Conservation (phyloP, 2,888 invertebrate species). For the Drosophila subsilvestris region DNA sequence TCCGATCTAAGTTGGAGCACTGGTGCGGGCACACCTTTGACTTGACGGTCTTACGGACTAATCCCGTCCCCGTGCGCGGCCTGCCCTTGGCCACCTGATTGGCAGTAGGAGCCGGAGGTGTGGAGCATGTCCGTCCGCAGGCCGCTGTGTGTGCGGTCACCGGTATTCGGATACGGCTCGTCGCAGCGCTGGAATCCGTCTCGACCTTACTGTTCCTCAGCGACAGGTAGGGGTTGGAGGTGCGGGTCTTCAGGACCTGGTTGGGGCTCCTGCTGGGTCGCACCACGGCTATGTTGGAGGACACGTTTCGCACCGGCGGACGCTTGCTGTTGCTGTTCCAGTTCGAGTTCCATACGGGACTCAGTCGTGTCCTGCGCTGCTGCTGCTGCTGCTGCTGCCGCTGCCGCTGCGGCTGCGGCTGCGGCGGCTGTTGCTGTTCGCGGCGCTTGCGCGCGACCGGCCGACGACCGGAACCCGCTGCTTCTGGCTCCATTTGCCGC, state of each 20-base stretch:
- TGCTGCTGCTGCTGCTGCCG: slow-evolving; percentile 7
- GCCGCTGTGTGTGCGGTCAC: background rate
- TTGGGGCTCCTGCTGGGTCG: slow-evolving; percentile 11
- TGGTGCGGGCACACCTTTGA: slow-evolving; percentile 36
- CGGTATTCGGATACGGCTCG: background rate
- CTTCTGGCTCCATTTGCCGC: slow-evolving; percentile 7
- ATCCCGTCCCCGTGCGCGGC: background rate
- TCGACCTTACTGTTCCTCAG: background rate
- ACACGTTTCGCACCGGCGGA: background rate
- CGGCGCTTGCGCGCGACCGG: slow-evolving; percentile 48
- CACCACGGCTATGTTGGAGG: slow-evolving; percentile 19
- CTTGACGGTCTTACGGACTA: slow-evolving; percentile 12
- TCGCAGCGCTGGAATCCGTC: background rate
- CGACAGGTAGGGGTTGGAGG: background rate
- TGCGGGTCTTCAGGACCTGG: background rate
- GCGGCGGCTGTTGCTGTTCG: slow-evolving; percentile 3
- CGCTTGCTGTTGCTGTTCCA: background rate
- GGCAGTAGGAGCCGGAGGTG: background rate
- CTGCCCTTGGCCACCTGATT: background rate
- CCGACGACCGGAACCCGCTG: slow-evolving; percentile 26
- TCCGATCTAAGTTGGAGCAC: background rate
- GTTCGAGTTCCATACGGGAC: slow-evolving; percentile 1
- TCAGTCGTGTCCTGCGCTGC: background rate
- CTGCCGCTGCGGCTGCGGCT: background rate
- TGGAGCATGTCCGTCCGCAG: background rate